These are phyloP conservation scores for Larimichthys polyactis DNA, from an alignment of 2,113 vertebrate species.

Conservation along the genomic window DNA sequence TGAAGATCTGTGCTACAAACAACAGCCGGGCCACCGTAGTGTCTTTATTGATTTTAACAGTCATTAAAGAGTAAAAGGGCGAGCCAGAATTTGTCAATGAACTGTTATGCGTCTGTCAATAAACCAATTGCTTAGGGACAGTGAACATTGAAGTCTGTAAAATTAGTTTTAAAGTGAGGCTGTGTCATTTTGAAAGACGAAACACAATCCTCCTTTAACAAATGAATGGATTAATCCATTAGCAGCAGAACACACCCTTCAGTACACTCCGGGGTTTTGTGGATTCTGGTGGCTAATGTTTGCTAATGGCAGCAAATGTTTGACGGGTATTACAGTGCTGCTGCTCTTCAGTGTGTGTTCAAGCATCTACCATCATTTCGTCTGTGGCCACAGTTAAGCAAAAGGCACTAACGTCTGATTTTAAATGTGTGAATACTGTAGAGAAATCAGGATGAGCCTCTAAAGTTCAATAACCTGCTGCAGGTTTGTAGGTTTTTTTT, in stretches of 20 bases:
- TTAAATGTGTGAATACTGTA: too few species aligned
- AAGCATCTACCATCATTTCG: neutral
- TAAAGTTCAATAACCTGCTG: too few species aligned
- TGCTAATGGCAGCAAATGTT: neutral
- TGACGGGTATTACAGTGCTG: neutral
- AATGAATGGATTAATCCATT: neutral
- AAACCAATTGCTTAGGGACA: conserved; percentile 2
- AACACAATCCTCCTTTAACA: neutral
- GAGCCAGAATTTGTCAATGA: neutral
- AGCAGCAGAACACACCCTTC: neutral
- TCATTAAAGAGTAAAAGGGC: conserved; percentile 21
- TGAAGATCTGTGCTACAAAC: neutral
- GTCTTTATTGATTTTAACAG: neutral
- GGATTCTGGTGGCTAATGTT: neutral
- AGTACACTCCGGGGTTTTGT: neutral
- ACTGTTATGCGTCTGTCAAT: conserved; percentile 18
- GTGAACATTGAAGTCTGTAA: neutral
- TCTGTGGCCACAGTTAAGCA: neutral
- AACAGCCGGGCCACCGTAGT: neutral
- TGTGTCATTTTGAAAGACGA: neutral
- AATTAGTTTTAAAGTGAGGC: conserved; percentile 1
- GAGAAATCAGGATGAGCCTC: too few species aligned
- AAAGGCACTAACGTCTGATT: too few species aligned
- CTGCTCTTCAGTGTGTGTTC: neutral
- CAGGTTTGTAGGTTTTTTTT: too few species aligned